Evolutionary conservation across 2,113 vertebrate genomes (phyloP).

Genomic region (Oncorhynchus keta): DNA sequence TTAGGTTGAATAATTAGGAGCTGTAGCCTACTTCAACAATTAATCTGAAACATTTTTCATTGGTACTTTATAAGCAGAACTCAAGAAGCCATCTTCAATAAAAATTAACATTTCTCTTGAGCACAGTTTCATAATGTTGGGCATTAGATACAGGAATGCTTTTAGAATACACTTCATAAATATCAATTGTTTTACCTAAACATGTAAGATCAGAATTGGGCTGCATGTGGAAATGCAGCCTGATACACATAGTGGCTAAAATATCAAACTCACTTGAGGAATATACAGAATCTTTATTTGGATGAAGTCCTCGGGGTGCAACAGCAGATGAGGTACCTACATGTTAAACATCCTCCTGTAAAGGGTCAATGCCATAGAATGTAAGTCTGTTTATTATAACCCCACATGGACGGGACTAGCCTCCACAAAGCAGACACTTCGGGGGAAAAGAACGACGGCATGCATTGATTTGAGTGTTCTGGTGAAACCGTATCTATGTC

Average conservation of each 20-base stretch:
- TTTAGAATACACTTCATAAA: background rate
- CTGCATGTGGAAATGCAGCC: too few relatives aligned
- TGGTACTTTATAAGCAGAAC: too few relatives aligned
- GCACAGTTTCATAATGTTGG: background rate
- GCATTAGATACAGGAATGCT: background rate
- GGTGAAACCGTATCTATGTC: slow-evolving; percentile 10
- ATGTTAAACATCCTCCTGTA: slow-evolving; percentile 21
- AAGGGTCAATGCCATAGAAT: background rate
- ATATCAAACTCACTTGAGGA: background rate
- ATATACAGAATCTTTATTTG: slow-evolving; percentile 53
- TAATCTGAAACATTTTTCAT: background rate
- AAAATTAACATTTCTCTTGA: background rate
- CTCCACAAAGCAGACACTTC: slow-evolving; percentile 24
- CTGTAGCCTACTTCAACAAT: background rate
- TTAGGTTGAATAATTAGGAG: background rate
- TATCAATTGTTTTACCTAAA: background rate
- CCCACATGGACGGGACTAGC: background rate
- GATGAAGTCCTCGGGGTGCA: slow-evolving; percentile 35
- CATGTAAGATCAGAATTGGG: background rate
- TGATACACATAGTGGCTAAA: background rate
- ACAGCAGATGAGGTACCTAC: background rate
- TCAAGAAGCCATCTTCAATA: background rate
- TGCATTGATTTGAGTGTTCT: slow-evolving; percentile 42
- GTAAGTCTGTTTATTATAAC: background rate
- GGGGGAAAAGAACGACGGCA: slow-evolving; percentile 50